Base-by-base conservation (phyloP, 64 coral and sea anemone genomes). In the Orbicella faveolata region DNA sequence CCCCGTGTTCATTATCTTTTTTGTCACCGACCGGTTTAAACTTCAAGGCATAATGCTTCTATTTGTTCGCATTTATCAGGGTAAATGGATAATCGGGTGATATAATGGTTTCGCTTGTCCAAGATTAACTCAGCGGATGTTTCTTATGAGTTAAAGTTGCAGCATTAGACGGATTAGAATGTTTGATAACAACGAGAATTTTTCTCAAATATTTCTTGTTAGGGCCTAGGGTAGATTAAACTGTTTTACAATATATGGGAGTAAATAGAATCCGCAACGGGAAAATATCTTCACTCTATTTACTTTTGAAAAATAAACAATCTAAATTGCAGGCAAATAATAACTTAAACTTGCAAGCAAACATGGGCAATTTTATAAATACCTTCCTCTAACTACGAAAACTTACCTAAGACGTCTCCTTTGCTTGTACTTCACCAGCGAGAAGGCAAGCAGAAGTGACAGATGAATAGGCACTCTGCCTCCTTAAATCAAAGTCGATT, bases 401-500 rank as follows among this genome's bases (percentile, higher is more conserved):
- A 67, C 51, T 92, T 75, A 92, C 72, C 66, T 34, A 2, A 19
- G 75, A 76, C 61, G 75, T 75, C 13, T 73, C 25, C 74, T 39
- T 30, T 12, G 73, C 73, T 63, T 34, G 81, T 11, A 76, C 73
- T 76, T 88, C 87, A 36, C 74, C 19, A 19, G 36, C 75, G 41
- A 83, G 61, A 66, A 73, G 79, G 73, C 61, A 63, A 53, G 55
- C 79, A 35, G 59, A 75, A 75, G 81, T 92, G 90, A 21, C 86
- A 75, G n/a, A 75, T 87, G 90, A 64, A 77, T 78, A 76, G 51
- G 81, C 64, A 72, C 83, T 77, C 53, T 80, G 34, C 61, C 30
- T 75, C 74, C 90, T 92, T 92, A 92, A 92, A 92, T 92, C 76
- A 87, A 92, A 41, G 52, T 73, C 55, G 62, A 37, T 92, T 75